Base-by-base conservation (phyloP, 1,140 invertebrate genomes). In the Hyles euphorbiae region DNA sequence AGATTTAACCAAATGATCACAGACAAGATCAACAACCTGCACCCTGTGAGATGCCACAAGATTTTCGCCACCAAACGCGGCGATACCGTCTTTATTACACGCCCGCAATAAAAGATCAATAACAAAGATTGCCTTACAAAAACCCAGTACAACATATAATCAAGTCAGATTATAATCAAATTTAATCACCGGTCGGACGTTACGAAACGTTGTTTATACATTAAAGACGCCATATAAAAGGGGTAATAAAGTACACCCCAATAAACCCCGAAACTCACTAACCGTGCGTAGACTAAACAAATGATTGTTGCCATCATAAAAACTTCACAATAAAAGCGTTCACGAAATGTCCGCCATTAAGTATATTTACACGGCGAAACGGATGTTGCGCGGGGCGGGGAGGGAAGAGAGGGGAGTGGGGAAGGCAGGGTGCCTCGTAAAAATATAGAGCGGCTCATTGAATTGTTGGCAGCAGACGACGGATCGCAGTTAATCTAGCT, bases 291-390 rank as follows among this genome's bases (percentile, higher is more conserved):
- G 73, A 83, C 80, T 84, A 83, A 83, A 85, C 84, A 85, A 80
- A 85, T 78, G 79, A 83, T 80, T 78, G 80, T 83, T 74, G 73
- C 70, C 74, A 83, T 83, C 81, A 80, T 83, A 85, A 87, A 87
- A 84, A 84, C 78, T 84, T 84, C 74, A 85, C 81, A 83, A 83
- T 87, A 84, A 86, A 87, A 84, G 69, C 78, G 76, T 75, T 82
- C 75, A 83, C 76, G 71, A 83, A 83, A 83, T 85, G 82, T 81
- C 75, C 78, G 81, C 76, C 74, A 85, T 87, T 87, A 85, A 84
- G 76, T 77, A 74, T 83, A 83, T 85, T 87, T 85, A 83, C 72
- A 76, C 78, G 81, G 74, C 72, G 76, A 76, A 83, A 83, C 82
- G 82, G 80, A 87, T 87, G 81, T 81, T 22, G 22, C 22, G 22